Conservation (phyloP, 2,113 vertebrate genomes). For the Catharus minimus region DNA sequence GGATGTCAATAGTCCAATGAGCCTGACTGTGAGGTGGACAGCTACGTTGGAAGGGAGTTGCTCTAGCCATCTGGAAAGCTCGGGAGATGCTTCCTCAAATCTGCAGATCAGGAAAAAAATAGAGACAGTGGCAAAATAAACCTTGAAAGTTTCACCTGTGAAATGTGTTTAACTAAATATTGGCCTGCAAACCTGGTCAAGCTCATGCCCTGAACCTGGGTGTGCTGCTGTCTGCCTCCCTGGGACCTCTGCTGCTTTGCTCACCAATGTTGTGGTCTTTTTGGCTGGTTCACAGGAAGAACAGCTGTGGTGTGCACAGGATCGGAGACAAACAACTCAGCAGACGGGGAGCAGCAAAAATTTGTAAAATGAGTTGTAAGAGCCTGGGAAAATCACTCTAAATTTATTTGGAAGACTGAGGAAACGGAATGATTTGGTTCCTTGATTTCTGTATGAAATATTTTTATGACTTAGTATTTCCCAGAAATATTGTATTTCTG, state of each 20-base stretch:
- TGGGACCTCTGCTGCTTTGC: neutral
- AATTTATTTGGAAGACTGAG: neutral
- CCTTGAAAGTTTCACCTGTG: neutral
- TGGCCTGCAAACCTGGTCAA: neutral
- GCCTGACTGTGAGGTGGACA: neutral
- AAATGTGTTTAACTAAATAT: neutral
- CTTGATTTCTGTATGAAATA: neutral
- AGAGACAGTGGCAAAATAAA: neutral
- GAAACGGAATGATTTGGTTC: neutral
- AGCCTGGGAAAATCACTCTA: neutral
- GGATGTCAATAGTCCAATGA: neutral
- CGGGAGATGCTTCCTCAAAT: neutral
- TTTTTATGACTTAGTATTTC: neutral
- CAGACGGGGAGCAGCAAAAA: neutral
- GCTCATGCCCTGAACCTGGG: neutral
- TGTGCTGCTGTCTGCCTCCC: neutral
- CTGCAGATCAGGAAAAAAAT: neutral
- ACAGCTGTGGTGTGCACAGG: neutral
- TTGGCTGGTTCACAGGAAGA: neutral
- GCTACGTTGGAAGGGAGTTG: rapidly evolving
- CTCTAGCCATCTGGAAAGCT: neutral
- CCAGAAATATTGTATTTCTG: neutral
- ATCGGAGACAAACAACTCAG: neutral
- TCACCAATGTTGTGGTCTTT: neutral
- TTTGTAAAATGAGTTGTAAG: neutral